Base-by-base conservation (phyloP, 2,888 invertebrate genomes). In the Rhingia campestris region DNA sequence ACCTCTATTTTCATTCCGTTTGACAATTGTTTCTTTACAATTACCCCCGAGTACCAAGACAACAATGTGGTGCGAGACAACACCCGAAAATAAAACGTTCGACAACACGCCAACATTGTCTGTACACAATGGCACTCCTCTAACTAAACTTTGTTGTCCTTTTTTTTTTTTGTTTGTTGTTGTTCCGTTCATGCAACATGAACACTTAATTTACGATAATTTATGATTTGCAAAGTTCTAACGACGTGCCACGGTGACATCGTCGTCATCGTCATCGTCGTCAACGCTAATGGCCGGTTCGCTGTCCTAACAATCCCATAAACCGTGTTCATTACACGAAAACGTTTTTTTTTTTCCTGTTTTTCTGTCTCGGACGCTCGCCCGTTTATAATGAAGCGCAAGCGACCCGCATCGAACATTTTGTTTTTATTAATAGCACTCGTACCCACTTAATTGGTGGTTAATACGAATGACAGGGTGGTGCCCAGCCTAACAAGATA, bases 191-290 rank as follows among this genome's bases (percentile, higher is more conserved):
- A 22, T 22, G 1, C 22, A 22, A 64, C 33, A 63, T 45, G 14
- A 69, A 63, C 73, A 82, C 82, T 77, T 73, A 82, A 82, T 82
- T 82, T 73, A 56, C 64, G 69, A 69, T 79, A 79, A 79, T 82
- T 82, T 82, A 67, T 59, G 79, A 82, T 79, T 82, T 79, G 45
- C 69, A 69, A 82, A 82, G 69, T 79, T 79, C 49, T 58, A 74
- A 77, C 63, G 72, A 59, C 35, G 43, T 56, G 69, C 73, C 69
- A 56, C 67, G 79, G 69, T 72, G 77, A 69, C 81, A 77, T 82
- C 54, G 49, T 22, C 30, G 49, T 22, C 30, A 49, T 30, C 49
- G 30, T 22, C 22, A 22, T 22, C 22, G 22, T 22, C 22, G 22
- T 45, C 63, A 67, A 41, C 35, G 63, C 67, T 77, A 82, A 82